A percentile compares a stretch with the other conserved stretches of the same genome.
phyloP scores from a whole-genome alignment of 1,140 invertebrate genomes.

The Eupeodes corollae region DNA sequence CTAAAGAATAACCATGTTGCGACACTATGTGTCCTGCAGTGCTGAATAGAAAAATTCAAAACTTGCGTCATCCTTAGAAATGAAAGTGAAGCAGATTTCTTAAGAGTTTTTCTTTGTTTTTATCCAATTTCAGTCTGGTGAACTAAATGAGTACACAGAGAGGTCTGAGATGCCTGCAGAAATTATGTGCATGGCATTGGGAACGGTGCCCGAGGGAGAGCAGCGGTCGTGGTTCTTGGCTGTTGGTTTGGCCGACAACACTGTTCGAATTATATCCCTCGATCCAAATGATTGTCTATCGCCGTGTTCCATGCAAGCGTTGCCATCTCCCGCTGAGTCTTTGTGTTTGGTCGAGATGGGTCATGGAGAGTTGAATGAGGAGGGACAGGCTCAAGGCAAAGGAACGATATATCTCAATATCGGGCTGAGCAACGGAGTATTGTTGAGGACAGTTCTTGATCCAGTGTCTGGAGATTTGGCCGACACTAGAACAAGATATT shows the following conservation, averaged over 20 bases:
- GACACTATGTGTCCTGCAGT: constrained; percentile 38
- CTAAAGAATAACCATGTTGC: constrained; percentile 36
- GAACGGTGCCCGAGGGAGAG: constrained; percentile 88
- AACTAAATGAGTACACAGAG: constrained; percentile 96
- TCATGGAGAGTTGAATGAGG: constrained; percentile 45
- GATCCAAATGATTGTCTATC: constrained; percentile 90
- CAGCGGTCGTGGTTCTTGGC: constrained; percentile 93
- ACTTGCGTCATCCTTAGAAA: not conserved
- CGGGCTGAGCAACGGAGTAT: constrained; percentile 92
- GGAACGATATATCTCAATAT: constrained; percentile 92
- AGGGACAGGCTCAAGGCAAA: constrained; percentile 40
- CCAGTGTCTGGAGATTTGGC: constrained; percentile 93
- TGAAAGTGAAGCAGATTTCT: not conserved
- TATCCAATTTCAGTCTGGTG: constrained; percentile 65
- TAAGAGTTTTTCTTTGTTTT: constrained; percentile 2
- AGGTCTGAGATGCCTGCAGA: constrained; percentile 92
- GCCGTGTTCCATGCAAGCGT: constrained; percentile 87
- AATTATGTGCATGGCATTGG: constrained; percentile 97
- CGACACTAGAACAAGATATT: constrained; percentile 91
- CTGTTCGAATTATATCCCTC: constrained; percentile 93
- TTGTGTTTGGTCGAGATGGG: constrained; percentile 89
- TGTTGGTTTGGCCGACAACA: constrained; percentile 92
- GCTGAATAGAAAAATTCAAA: constrained; percentile 19
- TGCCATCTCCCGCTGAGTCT: constrained; percentile 94
- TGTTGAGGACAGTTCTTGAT: constrained; percentile 91